These are phyloP conservation scores for Ferrisia virgata DNA, from an alignment of 2,888 invertebrate species.

Conservation along the genomic window DNA sequence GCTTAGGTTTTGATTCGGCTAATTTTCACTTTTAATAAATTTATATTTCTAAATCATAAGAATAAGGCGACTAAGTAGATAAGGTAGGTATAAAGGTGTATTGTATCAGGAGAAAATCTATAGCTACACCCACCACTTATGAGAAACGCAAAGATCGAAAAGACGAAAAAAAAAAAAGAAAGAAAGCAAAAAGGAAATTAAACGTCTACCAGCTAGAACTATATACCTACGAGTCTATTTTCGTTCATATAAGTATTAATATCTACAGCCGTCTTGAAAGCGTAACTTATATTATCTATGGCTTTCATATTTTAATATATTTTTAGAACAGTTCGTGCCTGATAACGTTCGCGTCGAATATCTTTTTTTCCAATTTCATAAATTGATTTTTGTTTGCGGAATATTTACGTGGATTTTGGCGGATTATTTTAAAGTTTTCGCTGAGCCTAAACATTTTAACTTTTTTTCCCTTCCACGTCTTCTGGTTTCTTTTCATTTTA, in stretches of 20 bases:
- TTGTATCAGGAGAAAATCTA: too few relatives aligned
- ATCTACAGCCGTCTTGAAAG: not conserved
- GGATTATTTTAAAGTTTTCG: constrained; percentile 1
- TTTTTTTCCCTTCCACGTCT: not conserved
- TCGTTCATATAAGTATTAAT: not conserved
- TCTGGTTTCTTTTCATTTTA: not conserved
- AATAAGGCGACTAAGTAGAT: too few relatives aligned
- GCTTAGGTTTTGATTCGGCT: too few relatives aligned
- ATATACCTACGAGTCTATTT: too few relatives aligned
- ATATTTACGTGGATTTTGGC: not conserved
- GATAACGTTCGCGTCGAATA: not conserved
- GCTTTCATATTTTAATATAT: constrained; percentile 12
- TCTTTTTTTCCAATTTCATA: constrained; percentile 1
- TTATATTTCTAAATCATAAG: too few relatives aligned
- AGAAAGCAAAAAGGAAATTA: constrained; percentile 3
- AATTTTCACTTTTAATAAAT: too few relatives aligned
- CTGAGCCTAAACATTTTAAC: constrained; percentile 6
- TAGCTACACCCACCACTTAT: too few relatives aligned
- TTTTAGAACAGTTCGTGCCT: not conserved
- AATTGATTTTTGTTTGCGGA: constrained; percentile 14
- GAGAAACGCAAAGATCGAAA: too few relatives aligned
- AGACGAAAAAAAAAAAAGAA: not conserved
- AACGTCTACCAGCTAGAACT: not conserved
- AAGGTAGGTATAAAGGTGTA: too few relatives aligned
- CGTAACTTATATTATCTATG: not conserved